Conservation (phyloP, 2,888 invertebrate species). For the Zeuzera pyrina region DNA sequence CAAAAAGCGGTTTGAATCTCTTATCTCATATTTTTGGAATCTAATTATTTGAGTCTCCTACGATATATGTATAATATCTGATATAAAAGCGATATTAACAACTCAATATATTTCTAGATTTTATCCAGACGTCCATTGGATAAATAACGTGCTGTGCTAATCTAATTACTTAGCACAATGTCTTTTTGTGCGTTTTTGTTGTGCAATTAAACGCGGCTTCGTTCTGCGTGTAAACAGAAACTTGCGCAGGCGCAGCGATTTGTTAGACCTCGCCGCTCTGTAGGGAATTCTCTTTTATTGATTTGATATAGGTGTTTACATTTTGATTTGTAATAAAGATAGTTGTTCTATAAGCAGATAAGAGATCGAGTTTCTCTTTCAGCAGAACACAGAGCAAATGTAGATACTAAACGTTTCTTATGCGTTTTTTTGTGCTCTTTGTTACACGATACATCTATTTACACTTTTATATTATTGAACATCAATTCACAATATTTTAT, state of each 20-base stretch:
- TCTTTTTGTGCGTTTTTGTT: slow-evolving; percentile 63
- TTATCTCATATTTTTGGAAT: no score
- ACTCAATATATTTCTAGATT: slow-evolving; percentile 16
- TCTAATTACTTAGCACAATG: slow-evolving; percentile 68
- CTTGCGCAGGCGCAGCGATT: slow-evolving; percentile 31
- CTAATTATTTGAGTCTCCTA: no score
- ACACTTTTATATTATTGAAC: no score
- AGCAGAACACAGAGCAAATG: no score
- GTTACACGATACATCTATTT: no score
- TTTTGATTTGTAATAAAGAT: slow-evolving; percentile 1
- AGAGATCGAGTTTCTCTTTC: no score
- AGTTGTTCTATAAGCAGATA: no score
- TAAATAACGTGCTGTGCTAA: slow-evolving; percentile 52
- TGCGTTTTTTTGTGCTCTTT: no score
- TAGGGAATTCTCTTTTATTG: slow-evolving; percentile 4
- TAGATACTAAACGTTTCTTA: no score
- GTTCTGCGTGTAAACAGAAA: slow-evolving; percentile 24
- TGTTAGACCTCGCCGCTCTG: slow-evolving; percentile 21
- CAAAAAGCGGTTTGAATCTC: no score
- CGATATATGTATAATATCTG: no score
- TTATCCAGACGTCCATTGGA: slow-evolving; percentile 11
- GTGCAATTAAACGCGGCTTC: slow-evolving; percentile 48
- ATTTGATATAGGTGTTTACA: neutral
- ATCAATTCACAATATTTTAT: no score
- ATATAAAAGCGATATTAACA: slow-evolving; percentile 8